Base-by-base conservation (phyloP, 2,113 vertebrate genomes). In the Acrocephalus kingi region DNA sequence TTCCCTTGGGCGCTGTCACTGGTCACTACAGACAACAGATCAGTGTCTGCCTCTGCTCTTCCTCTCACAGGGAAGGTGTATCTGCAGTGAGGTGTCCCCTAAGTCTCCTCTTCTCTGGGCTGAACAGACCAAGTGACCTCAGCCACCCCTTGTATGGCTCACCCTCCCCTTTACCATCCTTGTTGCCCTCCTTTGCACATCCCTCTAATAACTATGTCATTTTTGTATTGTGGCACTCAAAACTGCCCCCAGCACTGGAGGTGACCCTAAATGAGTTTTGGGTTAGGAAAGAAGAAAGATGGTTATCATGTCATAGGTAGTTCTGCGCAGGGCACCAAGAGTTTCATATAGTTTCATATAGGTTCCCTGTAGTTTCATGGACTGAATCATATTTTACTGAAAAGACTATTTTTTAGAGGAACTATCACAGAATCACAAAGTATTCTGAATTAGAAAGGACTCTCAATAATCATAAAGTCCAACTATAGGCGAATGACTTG, bases 51-150 rank as follows among this genome's bases (percentile, higher is more conserved):
- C 10, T 6, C 31, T 73, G 11, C 22, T 80, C 14, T 58, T 58
- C 7, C 31, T 15, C 22, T 58, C 25, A 16, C 0, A 0, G 3
- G 21, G 20, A 35, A 56, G 14, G 0, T 73, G 25, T 27, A 12
- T 3, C 30, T 49, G 58, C 35, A 56, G 1, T 49, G 58, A 56
- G 13, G 17, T 56, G 17, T 64, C 35, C 7, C 16, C 9, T 66
- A 35, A 58, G 27, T 13, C 22, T 66, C 24, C 23, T 33, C 20
- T 63, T 23, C 15, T 41, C 18, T 59, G 45, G 43, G 4, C 22
- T 51, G 27, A 51, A 6, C 43, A 80, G 2, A 22, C 1, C 14
- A 27, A 43, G 25, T 10, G 11, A 12, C 51, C 11, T 19, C 58
- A 64, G 49, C 1, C 14, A 8, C 14, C 1, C 13, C 10, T 35